Base-by-base conservation (phyloP, 2,113 vertebrate genomes). In the Corythornis madagascariensis region DNA sequence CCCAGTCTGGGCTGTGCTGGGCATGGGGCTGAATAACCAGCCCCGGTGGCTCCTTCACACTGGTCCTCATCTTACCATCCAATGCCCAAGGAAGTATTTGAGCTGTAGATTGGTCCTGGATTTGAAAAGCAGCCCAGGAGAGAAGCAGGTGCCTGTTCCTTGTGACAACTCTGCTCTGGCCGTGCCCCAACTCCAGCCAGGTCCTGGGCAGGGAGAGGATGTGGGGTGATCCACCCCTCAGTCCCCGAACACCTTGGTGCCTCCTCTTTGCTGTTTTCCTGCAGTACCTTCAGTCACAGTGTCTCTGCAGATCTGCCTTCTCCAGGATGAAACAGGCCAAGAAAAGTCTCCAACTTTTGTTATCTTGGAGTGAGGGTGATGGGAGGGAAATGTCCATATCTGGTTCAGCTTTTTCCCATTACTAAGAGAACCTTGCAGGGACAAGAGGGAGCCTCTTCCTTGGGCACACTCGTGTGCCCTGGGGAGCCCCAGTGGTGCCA, bases 401-500 rank as follows among this genome's bases (percentile, higher is more conserved):
- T 21, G 18, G 26, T 43, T 57, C 33, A 7, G 21, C 52, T 13
- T 73, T 35, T 57, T 25, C 4, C 11, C 24, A 1, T 42, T 29
- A 15, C 50, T 61, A 33, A 60, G 17, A 60, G 43, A 35, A 22
- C 33, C 14, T 50, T 9, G 28, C 6, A 2, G 19, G 66, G 48
- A 21, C 5, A 1, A 60, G 31, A 73, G 31, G 9, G 48, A 91
- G 48, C 31, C 1, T 2, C 47, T 47, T 63, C 26, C 38, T 31
- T 16, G 0, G 24, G 3, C 0, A 1, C 38, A 12, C 71, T 56
- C 21, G 2, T 3, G 7, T 22, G 16, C 16, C 35, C 11, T 0
- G 7, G 28, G 60, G 18, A 67, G 38, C 47, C 43, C 35, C 6
- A 0, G 3, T 0, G 2, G 35, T 16, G 56, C 50, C 2, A 0